Percentiles rank a stretch among this genome's conserved stretches.
Evolutionary conservation across 2,888 invertebrate species (phyloP).

Genomic region (Boloria euphrosyne): DNA sequence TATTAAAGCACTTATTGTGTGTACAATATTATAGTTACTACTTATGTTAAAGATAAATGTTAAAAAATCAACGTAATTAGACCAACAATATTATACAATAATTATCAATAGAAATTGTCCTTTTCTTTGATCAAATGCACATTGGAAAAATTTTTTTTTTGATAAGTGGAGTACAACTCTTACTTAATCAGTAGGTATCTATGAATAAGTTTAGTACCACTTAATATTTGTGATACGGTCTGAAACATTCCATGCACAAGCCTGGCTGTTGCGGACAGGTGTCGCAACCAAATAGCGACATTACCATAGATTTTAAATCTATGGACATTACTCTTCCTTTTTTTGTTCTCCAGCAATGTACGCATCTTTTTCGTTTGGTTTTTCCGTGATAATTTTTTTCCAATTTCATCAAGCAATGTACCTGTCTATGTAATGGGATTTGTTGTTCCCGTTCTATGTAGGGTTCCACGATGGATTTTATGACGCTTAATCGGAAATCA

Average conservation of each 20-base stretch:
- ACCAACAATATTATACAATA: too few species aligned
- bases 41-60: too few species aligned
- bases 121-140: too few species aligned
- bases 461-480: slow-evolving; percentile 35
- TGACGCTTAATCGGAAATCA: slow-evolving; percentile 31
- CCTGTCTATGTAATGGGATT: slow-evolving; percentile 30
- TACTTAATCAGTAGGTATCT: too few species aligned
- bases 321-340: slow-evolving; percentile 37
- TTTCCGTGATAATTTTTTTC: slow-evolving; percentile 35
- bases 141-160: too few species aligned
- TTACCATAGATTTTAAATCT: too few species aligned
- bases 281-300: slow-evolving; percentile 34
- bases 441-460: slow-evolving; percentile 32
- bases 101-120: too few species aligned
- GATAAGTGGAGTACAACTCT: too few species aligned
- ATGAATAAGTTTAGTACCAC: too few species aligned
- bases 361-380: slow-evolving; percentile 37
- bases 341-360: slow-evolving; percentile 36
- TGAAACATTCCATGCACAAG: slow-evolving; percentile 40
- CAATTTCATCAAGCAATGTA: slow-evolving; percentile 38
- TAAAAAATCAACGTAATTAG: too few species aligned
- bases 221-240: slow-evolving; percentile 36
- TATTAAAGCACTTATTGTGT: too few species aligned
- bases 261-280: slow-evolving; percentile 38
- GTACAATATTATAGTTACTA: too few species aligned